These are phyloP conservation scores for Cavia aperea DNA, from an alignment of 2,113 vertebrate species.

Conservation along the genomic window DNA sequence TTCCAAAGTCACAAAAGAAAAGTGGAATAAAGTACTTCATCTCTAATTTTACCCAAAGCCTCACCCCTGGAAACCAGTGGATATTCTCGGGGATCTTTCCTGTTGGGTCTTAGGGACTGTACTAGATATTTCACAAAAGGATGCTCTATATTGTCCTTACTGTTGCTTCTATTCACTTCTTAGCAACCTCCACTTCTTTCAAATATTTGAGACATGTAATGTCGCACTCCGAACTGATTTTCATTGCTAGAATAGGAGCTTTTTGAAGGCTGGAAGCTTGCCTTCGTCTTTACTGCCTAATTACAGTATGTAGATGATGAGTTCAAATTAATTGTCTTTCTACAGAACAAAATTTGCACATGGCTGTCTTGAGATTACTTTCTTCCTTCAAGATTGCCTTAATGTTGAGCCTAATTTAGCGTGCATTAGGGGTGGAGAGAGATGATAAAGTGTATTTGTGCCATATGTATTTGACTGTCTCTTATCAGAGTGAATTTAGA, in stretches of 20 bases:
- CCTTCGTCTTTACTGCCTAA: background rate
- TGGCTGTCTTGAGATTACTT: background rate
- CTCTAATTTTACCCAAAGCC: background rate
- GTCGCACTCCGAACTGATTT: background rate
- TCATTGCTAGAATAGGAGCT: background rate
- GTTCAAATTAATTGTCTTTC: background rate
- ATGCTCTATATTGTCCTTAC: background rate
- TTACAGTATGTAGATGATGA: background rate
- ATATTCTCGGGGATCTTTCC: background rate
- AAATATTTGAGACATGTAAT: background rate
- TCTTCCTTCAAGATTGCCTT: background rate
- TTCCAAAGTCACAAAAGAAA: background rate
- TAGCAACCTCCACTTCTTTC: background rate
- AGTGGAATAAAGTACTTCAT: background rate
- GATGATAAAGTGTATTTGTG: background rate
- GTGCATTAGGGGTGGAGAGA: background rate
- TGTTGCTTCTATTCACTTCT: background rate
- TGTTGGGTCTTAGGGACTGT: background rate
- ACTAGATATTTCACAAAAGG: background rate
- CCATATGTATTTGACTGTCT: background rate
- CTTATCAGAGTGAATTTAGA: background rate
- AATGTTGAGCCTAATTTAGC: background rate
- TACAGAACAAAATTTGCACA: background rate
- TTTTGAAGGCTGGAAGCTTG: background rate
- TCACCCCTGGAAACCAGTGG: background rate